Conservation (phyloP, 2,888 invertebrate species). For the Aphidius colemani region DNA sequence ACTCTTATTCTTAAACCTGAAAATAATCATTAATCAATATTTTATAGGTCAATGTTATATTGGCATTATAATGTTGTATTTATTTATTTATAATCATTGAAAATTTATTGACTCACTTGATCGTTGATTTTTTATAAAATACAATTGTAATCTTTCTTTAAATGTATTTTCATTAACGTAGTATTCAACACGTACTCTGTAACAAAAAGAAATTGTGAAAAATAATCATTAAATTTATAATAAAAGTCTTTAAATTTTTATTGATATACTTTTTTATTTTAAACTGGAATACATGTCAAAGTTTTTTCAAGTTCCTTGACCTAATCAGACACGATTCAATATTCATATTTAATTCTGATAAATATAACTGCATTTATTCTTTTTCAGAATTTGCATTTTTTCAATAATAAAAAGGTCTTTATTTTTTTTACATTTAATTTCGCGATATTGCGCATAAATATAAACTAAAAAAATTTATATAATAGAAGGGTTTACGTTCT, state of each 20-base stretch:
- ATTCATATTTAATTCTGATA: no score
- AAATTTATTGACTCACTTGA: constrained; percentile 82
- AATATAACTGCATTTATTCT: no score
- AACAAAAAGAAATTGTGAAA: constrained; percentile 62
- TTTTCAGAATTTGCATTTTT: no score
- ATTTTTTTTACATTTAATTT: no score
- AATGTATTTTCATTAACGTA: constrained; percentile 99
- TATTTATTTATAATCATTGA: constrained; percentile 7
- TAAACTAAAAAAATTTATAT: no score
- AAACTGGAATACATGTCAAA: no score
- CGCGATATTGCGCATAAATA: no score
- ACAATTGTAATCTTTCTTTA: constrained; percentile 97
- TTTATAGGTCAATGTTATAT: not conserved
- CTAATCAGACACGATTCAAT: no score
- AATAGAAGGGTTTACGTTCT: no score
- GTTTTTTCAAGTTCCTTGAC: no score
- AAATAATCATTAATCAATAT: constrained; percentile 56
- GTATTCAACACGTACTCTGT: constrained; percentile 98
- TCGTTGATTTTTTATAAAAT: constrained; percentile 99
- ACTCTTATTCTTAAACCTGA: constrained; percentile 96
- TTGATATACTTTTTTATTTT: not conserved
- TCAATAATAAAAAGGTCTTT: no score
- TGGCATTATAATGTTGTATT: not conserved
- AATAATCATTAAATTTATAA: constrained; percentile 1
- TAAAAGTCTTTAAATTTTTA: not conserved